Percentiles rank a stretch among this genome's conserved stretches.
Evolutionary conservation across 2,113 vertebrate species (phyloP).

Genomic region (rat (Rattus norvegicus)): GRCr8 NC_086031.1:39097501-39098000

Average conservation of each 20-base stretch:
- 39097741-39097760: constrained; percentile 73
- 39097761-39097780: constrained; percentile 57
- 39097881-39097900: constrained; percentile 72
- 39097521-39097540: constrained; percentile 56
- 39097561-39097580: constrained; percentile 30
- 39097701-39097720: constrained; percentile 47
- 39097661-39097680: constrained; percentile 36
- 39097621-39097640: not conserved
- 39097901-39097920: constrained; percentile 70
- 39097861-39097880: constrained; percentile 51
- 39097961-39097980: constrained; percentile 74
- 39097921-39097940: constrained; percentile 73
- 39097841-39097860: not conserved
- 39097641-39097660: constrained; percentile 42
- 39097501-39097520: constrained; percentile 16
- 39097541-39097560: constrained; percentile 32
- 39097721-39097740: not conserved
- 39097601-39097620: constrained; percentile 20
- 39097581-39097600: not conserved
- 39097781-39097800: constrained; percentile 61
- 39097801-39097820: constrained; percentile 60
- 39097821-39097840: not conserved
- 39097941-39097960: constrained; percentile 74
- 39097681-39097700: constrained; percentile 44
- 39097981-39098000: constrained; percentile 48